Evolutionary conservation across 35 echinoderm and acorn worm species (phyloP).

Genomic region (Ptychodera flava): DNA sequence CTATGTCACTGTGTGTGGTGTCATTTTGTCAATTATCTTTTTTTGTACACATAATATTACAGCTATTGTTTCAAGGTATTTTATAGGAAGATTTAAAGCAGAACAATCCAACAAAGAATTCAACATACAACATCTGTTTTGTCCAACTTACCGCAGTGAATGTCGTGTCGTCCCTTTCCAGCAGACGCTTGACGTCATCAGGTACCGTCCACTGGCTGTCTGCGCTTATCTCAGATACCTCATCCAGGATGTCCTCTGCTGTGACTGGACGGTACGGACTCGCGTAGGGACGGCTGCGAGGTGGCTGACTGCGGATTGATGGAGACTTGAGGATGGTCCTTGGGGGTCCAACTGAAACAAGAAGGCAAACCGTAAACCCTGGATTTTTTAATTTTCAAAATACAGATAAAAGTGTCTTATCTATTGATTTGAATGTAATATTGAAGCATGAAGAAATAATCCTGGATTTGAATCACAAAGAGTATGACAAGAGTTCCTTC

Average conservation of each 20-base stretch:
- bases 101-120: no score
- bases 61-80: no score
- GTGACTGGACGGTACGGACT: conserved; percentile 4
- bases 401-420: no score
- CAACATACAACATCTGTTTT: no score
- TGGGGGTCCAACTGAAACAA: not conserved
- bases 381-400: not conserved
- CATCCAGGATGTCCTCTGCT: conserved; percentile 31
- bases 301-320: conserved; percentile 26
- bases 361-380: not conserved
- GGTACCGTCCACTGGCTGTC: conserved; percentile 75
- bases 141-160: not conserved
- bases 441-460: no score
- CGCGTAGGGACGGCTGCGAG: conserved; percentile 66
- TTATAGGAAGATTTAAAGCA: no score
- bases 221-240: conserved; percentile 62
- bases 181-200: conserved; percentile 61
- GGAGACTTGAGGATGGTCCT: conserved; percentile 64
- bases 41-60: no score
- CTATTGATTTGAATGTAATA: no score
- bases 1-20: no score
- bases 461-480: no score
- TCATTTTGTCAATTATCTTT: no score
- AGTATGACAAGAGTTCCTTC: no score
- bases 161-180: conserved; percentile 37